phyloP scores from a whole-genome alignment of 1,140 invertebrate species.

The Ceratina calcarata region DNA sequence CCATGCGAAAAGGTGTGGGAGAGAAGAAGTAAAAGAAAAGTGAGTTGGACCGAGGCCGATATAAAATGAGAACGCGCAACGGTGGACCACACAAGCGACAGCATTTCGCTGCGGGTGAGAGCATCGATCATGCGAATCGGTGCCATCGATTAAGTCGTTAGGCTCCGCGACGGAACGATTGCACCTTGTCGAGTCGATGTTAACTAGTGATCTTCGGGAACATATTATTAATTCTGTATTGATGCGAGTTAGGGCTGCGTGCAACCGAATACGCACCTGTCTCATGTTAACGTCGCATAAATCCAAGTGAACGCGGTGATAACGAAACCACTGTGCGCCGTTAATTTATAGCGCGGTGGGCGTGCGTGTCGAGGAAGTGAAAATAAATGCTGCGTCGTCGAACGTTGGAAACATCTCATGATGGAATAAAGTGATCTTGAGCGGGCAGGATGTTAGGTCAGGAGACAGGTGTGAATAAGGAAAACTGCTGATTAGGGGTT shows the following conservation, averaged over 20 bases:
- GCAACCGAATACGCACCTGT: constrained; percentile 47
- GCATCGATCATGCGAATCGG: constrained; percentile 43
- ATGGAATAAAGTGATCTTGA: neutral
- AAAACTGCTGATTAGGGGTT: neutral
- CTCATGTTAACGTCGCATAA: constrained; percentile 47
- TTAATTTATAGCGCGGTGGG: constrained; percentile 52
- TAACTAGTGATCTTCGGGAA: constrained; percentile 35
- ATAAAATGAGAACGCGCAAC: neutral
- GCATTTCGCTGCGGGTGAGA: constrained; percentile 33
- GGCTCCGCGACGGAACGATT: constrained; percentile 46
- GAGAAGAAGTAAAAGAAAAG: neutral
- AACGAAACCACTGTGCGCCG: neutral
- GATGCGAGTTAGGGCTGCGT: neutral
- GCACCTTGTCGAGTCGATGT: constrained; percentile 28
- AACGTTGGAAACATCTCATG: neutral
- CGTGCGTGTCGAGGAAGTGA: neutral
- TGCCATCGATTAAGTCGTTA: constrained; percentile 60
- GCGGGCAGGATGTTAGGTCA: neutral
- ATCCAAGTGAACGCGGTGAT: constrained; percentile 28
- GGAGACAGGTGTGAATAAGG: constrained; percentile 36
- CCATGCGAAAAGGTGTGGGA: neutral
- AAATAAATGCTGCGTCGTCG: neutral
- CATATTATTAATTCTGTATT: constrained; percentile 54
- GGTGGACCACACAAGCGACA: constrained; percentile 58
- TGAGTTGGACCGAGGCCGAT: neutral